Percentiles rank a stretch among this genome's conserved stretches.
These are phyloP conservation scores for Julus scandinavius DNA, from an alignment of 2,888 invertebrate genomes.

Conservation along the genomic window DNA sequence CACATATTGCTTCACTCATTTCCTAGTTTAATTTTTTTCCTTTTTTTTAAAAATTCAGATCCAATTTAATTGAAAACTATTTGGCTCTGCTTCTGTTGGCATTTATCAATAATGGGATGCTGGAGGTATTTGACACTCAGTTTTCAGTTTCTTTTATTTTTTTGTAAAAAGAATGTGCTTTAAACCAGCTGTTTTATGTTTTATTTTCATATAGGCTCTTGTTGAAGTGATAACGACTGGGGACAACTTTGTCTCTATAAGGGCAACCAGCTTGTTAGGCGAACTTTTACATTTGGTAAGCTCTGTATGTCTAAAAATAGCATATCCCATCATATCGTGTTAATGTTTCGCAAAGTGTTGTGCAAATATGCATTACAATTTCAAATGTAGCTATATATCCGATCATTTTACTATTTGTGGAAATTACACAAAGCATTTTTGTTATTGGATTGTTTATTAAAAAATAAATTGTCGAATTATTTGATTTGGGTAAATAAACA, in stretches of 20 bases:
- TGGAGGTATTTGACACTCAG: constrained; percentile 70
- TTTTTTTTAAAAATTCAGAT: constrained; percentile 69
- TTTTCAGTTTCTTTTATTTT: constrained; percentile 51
- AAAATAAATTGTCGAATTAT: neutral
- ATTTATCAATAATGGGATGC: constrained; percentile 84
- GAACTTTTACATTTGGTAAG: constrained; percentile 83
- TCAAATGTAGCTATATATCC: too few relatives aligned
- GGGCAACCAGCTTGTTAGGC: constrained; percentile 82
- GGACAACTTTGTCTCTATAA: constrained; percentile 88
- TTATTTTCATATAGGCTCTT: constrained; percentile 71
- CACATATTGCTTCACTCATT: too few relatives aligned
- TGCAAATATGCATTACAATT: too few relatives aligned
- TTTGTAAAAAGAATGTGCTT: neutral
- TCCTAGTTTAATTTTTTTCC: constrained; percentile 24
- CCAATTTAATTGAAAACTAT: constrained; percentile 92
- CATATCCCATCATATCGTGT: too few relatives aligned
- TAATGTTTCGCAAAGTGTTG: too few relatives aligned
- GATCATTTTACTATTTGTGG: too few relatives aligned
- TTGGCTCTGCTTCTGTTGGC: constrained; percentile 87
- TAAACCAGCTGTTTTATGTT: neutral
- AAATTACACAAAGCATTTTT: too few relatives aligned
- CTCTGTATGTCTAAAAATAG: neutral
- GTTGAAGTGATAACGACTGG: constrained; percentile 91
- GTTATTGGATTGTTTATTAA: too few relatives aligned
- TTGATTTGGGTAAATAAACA: neutral